These are phyloP conservation scores for Oncorhynchus keta DNA, from an alignment of 2,113 vertebrate genomes.

Conservation along the genomic window DNA sequence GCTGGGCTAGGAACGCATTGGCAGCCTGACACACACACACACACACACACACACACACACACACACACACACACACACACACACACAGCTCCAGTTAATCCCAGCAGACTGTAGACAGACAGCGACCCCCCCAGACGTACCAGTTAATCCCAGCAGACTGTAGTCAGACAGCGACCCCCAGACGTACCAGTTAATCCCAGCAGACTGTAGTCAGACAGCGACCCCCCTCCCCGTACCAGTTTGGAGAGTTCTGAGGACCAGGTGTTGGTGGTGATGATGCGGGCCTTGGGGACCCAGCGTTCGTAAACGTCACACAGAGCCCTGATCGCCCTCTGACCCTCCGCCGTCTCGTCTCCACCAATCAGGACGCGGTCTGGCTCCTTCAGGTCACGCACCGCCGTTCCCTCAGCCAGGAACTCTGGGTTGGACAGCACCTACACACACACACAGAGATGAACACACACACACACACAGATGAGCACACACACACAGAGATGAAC, in stretches of 20 bases:
- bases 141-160: too few relatives aligned
- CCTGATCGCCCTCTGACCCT: constrained; percentile 89
- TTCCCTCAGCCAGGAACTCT: constrained; percentile 96
- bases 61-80: too few relatives aligned
- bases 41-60: not conserved
- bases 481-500: too few relatives aligned
- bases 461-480: not conserved
- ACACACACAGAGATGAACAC: too few relatives aligned
- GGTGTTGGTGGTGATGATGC: constrained; percentile 95
- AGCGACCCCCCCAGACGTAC: too few relatives aligned
- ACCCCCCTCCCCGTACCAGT: constrained; percentile 75
- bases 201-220: too few relatives aligned
- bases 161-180: too few relatives aligned
- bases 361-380: constrained; percentile 95
- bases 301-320: constrained; percentile 93
- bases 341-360: constrained; percentile 91
- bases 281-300: constrained; percentile 89
- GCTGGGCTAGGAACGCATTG: constrained; percentile 96
- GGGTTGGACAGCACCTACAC: constrained; percentile 92
- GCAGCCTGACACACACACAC: constrained; percentile 78
- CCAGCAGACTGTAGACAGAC: too few relatives aligned
- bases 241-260: constrained; percentile 99
- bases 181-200: too few relatives aligned
- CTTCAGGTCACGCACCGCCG: constrained; percentile 91
- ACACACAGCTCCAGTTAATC: too few relatives aligned